Conservation (phyloP, 2,113 vertebrate species). For the Glaucomys volans region DNA sequence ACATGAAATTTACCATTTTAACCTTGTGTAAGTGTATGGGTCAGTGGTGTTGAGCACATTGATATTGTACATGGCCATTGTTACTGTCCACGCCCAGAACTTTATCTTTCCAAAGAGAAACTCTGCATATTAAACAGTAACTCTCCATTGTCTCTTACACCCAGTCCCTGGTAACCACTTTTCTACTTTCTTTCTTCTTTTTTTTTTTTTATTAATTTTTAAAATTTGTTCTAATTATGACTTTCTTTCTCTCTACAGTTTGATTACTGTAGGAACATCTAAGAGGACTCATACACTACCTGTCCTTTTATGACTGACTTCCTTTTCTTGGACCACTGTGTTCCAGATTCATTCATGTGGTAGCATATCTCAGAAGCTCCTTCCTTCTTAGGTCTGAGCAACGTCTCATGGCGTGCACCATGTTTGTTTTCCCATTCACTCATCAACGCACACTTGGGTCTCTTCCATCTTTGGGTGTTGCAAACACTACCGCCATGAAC, state of each 20-base stretch:
- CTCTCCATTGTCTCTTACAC: rapidly evolving
- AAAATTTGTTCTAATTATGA: too few species aligned
- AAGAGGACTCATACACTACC: not conserved
- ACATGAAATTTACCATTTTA: not conserved
- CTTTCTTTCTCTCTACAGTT: not conserved
- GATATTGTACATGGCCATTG: not conserved
- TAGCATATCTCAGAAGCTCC: not conserved
- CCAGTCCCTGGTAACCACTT: not conserved
- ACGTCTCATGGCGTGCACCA: not conserved
- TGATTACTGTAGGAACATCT: not conserved
- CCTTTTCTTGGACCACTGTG: not conserved
- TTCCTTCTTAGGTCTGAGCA: not conserved
- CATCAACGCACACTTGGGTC: not conserved
- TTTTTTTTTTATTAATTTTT: too few species aligned
- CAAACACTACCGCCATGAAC: not conserved
- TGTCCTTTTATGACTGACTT: not conserved
- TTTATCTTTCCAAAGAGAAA: not conserved
- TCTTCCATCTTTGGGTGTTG: not conserved
- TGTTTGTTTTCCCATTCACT: not conserved
- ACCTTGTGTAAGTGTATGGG: not conserved
- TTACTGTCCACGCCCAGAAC: not conserved
- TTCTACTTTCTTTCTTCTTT: not conserved
- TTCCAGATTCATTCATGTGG: not conserved
- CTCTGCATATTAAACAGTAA: not conserved
- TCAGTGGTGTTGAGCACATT: not conserved